Evolutionary conservation across 2,797 vertebrate species (phyloP).

Genomic region (Sparus aurata): DNA sequence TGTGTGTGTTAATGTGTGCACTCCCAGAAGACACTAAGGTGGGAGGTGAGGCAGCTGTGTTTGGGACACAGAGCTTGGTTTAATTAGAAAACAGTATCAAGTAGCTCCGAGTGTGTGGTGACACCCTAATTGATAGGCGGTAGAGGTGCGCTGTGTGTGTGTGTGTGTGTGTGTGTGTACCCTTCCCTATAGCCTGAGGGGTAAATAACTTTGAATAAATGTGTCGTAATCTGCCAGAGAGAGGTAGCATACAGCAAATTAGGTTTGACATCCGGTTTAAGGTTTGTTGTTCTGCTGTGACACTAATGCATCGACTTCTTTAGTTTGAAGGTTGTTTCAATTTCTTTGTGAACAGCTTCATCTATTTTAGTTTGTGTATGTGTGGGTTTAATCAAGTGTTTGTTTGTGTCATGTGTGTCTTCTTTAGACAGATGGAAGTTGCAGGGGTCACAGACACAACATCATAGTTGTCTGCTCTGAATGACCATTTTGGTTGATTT

Average conservation of each 20-base stretch:
- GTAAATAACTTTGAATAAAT: conserved; percentile 31
- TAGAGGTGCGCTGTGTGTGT: conserved; percentile 11
- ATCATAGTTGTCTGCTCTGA: too few species aligned
- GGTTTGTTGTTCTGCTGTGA: conserved; percentile 19
- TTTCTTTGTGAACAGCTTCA: conserved; percentile 6
- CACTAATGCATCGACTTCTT: conserved; percentile 7
- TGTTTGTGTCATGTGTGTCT: background rate
- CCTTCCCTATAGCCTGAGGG: background rate
- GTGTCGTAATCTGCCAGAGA: conserved; percentile 11
- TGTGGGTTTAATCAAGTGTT: conserved; percentile 21
- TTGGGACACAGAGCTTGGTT: conserved; percentile 54
- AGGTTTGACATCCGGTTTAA: conserved; percentile 29
- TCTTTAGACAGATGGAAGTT: conserved; percentile 17
- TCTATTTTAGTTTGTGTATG: conserved; percentile 14
- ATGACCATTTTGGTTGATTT: too few species aligned
- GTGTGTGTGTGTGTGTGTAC: conserved; percentile 4
- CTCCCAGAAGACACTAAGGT: conserved; percentile 36
- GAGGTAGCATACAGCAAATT: conserved; percentile 2
- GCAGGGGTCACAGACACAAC: background rate
- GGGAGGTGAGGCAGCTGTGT: conserved; percentile 58
- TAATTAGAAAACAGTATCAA: conserved; percentile 62
- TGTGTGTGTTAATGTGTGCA: too few species aligned
- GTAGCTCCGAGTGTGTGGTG: conserved; percentile 3
- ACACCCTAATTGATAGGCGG: conserved; percentile 39
- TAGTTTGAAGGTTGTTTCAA: conserved; percentile 33